Percentiles rank a stretch among this genome's conserved stretches.
Conservation (phyloP, 2,113 vertebrate species). For the Addax nasomaculatus region DNA sequence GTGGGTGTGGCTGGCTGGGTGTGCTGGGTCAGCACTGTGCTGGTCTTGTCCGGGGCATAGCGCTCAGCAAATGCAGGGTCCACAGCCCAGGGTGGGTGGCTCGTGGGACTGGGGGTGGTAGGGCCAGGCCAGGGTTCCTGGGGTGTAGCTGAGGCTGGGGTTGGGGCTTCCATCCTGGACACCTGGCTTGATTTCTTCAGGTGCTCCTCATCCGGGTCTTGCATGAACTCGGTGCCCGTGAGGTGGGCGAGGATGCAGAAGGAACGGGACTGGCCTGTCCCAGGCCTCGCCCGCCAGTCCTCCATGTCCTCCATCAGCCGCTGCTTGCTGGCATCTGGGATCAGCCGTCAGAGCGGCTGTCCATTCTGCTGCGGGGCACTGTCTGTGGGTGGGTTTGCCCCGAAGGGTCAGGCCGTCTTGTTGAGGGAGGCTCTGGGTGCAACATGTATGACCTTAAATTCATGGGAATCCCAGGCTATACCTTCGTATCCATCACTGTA, state of each 20-base stretch:
- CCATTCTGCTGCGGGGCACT: slow-evolving; percentile 91
- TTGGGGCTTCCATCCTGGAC: slow-evolving; percentile 69
- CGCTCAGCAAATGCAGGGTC: slow-evolving; percentile 92
- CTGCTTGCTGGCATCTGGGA: slow-evolving; percentile 93
- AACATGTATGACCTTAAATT: slow-evolving; percentile 64
- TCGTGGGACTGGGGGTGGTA: slow-evolving; percentile 79
- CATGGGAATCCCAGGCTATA: not conserved
- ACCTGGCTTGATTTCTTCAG: slow-evolving; percentile 88
- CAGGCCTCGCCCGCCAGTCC: slow-evolving; percentile 92
- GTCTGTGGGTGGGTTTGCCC: slow-evolving; percentile 80
- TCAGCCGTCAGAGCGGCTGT: slow-evolving; percentile 85
- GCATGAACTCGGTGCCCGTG: slow-evolving; percentile 95
- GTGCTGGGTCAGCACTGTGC: slow-evolving; percentile 94
- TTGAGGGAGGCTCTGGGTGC: slow-evolving; percentile 94
- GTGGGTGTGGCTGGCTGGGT: slow-evolving; percentile 91
- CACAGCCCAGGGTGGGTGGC: slow-evolving; percentile 95
- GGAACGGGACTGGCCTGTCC: slow-evolving; percentile 95
- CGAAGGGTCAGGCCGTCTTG: slow-evolving; percentile 96
- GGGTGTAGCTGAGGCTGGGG: slow-evolving; percentile 57
- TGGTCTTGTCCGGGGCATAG: slow-evolving; percentile 95
- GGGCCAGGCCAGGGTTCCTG: slow-evolving; percentile 73
- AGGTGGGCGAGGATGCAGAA: slow-evolving; percentile 95
- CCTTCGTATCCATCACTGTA: not conserved
- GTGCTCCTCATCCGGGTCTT: slow-evolving; percentile 93
- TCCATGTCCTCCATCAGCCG: slow-evolving; percentile 92